phyloP scores from a whole-genome alignment of 2,888 invertebrate genomes.

The Melinaea marsaeus region DNA sequence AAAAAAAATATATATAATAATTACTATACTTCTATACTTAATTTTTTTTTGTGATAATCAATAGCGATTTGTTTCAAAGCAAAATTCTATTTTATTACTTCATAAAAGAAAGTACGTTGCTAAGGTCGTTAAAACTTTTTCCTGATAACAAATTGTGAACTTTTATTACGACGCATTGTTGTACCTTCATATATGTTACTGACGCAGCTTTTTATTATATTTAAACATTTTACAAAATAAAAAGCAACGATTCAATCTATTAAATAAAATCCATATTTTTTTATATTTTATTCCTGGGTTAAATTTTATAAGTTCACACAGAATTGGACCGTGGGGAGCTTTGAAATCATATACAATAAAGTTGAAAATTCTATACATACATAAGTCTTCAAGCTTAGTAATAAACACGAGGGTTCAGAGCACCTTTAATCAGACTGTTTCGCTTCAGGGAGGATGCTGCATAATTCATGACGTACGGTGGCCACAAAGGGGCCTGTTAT shows the following conservation, averaged over 20 bases:
- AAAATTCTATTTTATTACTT: background rate
- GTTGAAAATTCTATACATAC: conserved; percentile 23
- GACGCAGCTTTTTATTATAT: conserved; percentile 11
- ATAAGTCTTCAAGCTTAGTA: conserved; percentile 23
- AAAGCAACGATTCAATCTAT: conserved; percentile 17
- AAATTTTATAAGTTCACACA: conserved; percentile 8
- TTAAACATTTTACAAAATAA: conserved; percentile 16
- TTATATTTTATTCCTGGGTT: conserved; percentile 16
- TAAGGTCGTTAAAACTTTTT: background rate
- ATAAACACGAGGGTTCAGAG: conserved; percentile 32
- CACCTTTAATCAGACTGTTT: conserved; percentile 42
- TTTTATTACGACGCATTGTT: background rate
- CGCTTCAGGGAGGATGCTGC: conserved; percentile 37
- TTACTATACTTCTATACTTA: too few species aligned
- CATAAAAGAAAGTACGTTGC: background rate
- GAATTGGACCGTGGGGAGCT: conserved; percentile 8
- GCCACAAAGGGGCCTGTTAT: conserved; percentile 20
- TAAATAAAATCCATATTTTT: conserved; percentile 22
- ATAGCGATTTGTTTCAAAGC: background rate
- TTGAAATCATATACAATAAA: conserved; percentile 12
- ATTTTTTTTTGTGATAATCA: too few species aligned
- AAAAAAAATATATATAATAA: too few species aligned
- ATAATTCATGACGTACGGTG: conserved; percentile 47
- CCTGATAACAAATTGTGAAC: background rate
- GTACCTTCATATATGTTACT: conserved; percentile 5